Evolutionary conservation across 2,113 vertebrate genomes (phyloP).

Genomic region (Conger conger): DNA sequence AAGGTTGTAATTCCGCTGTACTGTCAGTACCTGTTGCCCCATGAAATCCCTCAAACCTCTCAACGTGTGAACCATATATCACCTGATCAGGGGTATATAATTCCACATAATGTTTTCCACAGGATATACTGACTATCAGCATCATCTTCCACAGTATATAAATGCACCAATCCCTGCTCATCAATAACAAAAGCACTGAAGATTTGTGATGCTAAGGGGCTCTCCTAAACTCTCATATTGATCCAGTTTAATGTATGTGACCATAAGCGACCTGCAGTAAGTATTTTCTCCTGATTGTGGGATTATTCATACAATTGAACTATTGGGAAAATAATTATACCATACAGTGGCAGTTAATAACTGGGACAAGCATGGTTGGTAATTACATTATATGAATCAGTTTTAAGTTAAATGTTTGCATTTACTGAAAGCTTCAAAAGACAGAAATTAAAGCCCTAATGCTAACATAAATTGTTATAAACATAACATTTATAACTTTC

Average conservation of each 20-base stretch:
- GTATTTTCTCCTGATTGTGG: constrained; percentile 7
- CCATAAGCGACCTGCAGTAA: constrained; percentile 8
- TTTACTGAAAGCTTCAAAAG: too few relatives aligned
- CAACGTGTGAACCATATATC: background rate
- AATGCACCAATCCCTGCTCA: background rate
- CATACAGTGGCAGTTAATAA: too few relatives aligned
- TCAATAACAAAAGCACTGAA: background rate
- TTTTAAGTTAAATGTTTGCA: too few relatives aligned
- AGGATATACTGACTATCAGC: background rate
- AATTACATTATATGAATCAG: too few relatives aligned
- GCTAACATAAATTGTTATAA: too few relatives aligned
- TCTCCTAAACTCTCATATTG: background rate
- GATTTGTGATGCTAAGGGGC: background rate
- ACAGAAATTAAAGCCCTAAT: too few relatives aligned
- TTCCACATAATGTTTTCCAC: background rate
- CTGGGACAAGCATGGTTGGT: too few relatives aligned
- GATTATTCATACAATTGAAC: constrained; percentile 15
- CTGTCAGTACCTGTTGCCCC: background rate
- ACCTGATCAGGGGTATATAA: background rate
- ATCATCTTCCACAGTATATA: background rate
- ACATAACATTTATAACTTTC: too few relatives aligned
- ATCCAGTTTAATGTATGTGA: constrained; percentile 2
- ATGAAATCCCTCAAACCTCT: background rate
- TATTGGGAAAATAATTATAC: background rate
- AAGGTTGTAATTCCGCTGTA: background rate